Evolutionary conservation across 2,113 vertebrate genomes (phyloP), one percentile per base, ranked within the genome.

Genomic region (Ifrita kowaldi): DNA sequence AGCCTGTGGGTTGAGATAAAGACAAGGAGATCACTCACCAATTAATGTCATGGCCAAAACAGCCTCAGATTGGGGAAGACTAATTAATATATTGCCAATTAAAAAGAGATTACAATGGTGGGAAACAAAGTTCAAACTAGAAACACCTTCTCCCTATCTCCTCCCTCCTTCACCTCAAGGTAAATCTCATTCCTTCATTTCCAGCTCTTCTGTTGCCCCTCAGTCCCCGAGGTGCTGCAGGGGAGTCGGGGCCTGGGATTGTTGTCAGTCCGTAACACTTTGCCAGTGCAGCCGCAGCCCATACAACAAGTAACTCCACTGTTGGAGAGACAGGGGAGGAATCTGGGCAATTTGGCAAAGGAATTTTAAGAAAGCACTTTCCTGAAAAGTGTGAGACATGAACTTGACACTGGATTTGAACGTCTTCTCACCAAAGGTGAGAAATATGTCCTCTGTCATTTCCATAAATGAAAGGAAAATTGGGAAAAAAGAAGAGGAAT

Each of bases 191-290:
- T 80, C 19, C 64, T 84, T 59, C 7, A 1, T 42, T 52, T 13
- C 33, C 26, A 82, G 24, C 16, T 75, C 24, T 50, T 65, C n/a
- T 20, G 23, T 2, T 23, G 16, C 10, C 10, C 9, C 30, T 56
- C 35, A 33, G 33, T 8, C 17, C 18, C 26, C 2, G 3, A n/a
- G 8, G 15, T 18, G 32, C 30, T 44, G 26, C 30, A 50, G 13
- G 1, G 7, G 7, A 5, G 6, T 15, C 0, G 0, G 20, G 4
- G 7, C 59, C 28, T 60, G 20, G 16, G 22, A 64, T 18, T 53
- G 19, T 3, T 27, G 16, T 30, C 69, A 70, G 12, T 41, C 41
- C 6, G 0, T 17, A 35, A 41, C n/a, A 33, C 33, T 33, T 33
- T 14, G 41, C 16, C 24, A 3, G 17, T 4, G 26, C 21, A 78